phyloP scores from a whole-genome alignment of 2,797 vertebrate species.

The Threskiornis aethiopicus region DNA sequence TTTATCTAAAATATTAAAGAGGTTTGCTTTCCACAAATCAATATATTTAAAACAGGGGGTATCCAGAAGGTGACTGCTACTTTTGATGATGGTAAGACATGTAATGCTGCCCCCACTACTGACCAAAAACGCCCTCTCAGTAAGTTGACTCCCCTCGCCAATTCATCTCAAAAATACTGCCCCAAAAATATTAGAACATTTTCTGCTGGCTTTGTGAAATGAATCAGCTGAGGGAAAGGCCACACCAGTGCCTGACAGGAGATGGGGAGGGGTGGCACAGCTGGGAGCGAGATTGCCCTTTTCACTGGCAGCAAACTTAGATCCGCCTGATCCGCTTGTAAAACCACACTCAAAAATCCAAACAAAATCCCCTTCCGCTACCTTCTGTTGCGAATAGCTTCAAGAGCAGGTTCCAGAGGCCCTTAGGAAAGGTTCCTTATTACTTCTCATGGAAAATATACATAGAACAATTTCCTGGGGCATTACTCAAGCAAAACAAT shows the following conservation, averaged over 20 bases:
- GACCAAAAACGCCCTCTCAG: neutral
- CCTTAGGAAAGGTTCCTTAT: neutral
- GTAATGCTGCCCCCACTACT: neutral
- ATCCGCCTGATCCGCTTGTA: neutral
- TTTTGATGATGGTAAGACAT: neutral
- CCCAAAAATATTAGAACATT: neutral
- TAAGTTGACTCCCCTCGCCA: neutral
- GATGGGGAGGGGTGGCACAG: neutral
- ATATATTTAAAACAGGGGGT: neutral
- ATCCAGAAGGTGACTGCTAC: neutral
- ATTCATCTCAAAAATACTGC: neutral
- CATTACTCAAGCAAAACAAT: slow-evolving; percentile 35
- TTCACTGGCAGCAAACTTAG: neutral
- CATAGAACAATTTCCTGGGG: slow-evolving; percentile 15
- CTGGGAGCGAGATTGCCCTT: neutral
- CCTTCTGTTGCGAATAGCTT: neutral
- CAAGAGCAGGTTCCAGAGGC: neutral
- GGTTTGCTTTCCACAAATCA: neutral
- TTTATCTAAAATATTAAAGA: slow-evolving; percentile 52
- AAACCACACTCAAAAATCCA: neutral
- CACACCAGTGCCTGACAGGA: neutral
- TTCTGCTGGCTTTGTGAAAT: neutral
- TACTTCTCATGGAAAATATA: slow-evolving; percentile 27
- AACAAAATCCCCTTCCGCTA: neutral
- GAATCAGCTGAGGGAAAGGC: neutral